Evolutionary conservation across 1,140 invertebrate genomes (phyloP).

Genomic region (Sitophilus oryzae): DNA sequence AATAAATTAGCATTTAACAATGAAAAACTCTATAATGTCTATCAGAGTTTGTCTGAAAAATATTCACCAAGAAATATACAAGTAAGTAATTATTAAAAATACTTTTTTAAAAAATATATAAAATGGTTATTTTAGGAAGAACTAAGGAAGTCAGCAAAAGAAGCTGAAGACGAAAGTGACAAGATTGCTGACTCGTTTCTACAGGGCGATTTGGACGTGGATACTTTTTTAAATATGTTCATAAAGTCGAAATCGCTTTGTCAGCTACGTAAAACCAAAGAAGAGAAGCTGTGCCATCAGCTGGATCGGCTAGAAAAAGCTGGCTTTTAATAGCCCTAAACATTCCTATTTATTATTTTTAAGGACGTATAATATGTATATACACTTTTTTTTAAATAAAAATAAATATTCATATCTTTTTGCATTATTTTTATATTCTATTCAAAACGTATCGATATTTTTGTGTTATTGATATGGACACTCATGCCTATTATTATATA

Average conservation of each 20-base stretch:
- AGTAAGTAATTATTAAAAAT: constrained; percentile 47
- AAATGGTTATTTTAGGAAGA: constrained; percentile 44
- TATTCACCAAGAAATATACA: constrained; percentile 69
- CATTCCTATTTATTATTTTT: neutral
- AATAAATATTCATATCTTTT: no score
- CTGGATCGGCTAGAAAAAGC: constrained; percentile 60
- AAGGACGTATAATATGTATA: no score
- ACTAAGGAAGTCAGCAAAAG: constrained; percentile 54
- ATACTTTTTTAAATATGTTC: constrained; percentile 65
- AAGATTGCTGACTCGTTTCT: constrained; percentile 68
- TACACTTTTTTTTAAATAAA: no score
- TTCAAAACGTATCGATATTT: no score
- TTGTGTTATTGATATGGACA: no score
- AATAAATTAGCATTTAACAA: constrained; percentile 64
- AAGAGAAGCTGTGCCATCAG: constrained; percentile 69
- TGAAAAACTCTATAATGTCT: constrained; percentile 60
- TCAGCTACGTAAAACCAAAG: constrained; percentile 65
- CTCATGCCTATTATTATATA: no score
- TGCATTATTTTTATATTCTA: no score
- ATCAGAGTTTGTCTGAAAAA: constrained; percentile 63
- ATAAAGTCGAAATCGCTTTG: constrained; percentile 63
- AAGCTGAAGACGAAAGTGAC: constrained; percentile 69
- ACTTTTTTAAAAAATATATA: constrained; percentile 3
- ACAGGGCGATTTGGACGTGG: constrained; percentile 65
- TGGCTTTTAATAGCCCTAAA: constrained; percentile 46